Evolutionary conservation across 2,113 vertebrate genomes (phyloP).

Genomic region (Phainopepla nitens): DNA sequence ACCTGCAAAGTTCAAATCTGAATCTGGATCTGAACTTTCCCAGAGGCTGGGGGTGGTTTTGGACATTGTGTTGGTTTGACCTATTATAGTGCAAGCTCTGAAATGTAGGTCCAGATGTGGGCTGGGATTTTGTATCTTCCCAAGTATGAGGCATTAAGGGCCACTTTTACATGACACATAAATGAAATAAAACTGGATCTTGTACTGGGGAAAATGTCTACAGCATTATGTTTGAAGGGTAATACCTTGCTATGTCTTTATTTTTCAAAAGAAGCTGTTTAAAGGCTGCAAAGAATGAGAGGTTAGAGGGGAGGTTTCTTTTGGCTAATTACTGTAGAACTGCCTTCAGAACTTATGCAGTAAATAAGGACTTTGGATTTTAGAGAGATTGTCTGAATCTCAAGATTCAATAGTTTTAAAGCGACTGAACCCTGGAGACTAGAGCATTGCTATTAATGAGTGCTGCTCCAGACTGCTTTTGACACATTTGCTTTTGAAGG

Average conservation of each 20-base stretch:
- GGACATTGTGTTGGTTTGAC: background rate
- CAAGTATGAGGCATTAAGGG: background rate
- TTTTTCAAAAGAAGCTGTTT: background rate
- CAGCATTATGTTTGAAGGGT: background rate
- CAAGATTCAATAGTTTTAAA: conserved; percentile 30
- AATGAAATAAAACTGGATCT: background rate
- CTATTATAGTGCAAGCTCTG: background rate
- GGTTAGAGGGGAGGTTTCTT: conserved; percentile 8
- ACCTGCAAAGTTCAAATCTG: conserved; percentile 11
- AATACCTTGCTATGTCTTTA: background rate
- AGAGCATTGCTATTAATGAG: conserved; percentile 64
- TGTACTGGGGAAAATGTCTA: background rate
- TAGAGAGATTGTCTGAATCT: conserved; percentile 26
- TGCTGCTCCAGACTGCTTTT: conserved; percentile 63
- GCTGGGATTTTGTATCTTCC: background rate
- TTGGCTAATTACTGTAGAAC: conserved; percentile 3
- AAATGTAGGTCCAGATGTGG: background rate
- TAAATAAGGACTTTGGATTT: background rate
- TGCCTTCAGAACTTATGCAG: conserved; percentile 8
- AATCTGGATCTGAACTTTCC: conserved; percentile 39
- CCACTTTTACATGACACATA: background rate
- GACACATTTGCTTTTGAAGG: conserved; percentile 75
- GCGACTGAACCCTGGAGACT: conserved; percentile 27
- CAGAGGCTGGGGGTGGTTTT: background rate
- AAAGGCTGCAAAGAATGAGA: background rate